Base-by-base conservation (phyloP, 2,797 vertebrate genomes). In the Enteromius viviparus region DNA sequence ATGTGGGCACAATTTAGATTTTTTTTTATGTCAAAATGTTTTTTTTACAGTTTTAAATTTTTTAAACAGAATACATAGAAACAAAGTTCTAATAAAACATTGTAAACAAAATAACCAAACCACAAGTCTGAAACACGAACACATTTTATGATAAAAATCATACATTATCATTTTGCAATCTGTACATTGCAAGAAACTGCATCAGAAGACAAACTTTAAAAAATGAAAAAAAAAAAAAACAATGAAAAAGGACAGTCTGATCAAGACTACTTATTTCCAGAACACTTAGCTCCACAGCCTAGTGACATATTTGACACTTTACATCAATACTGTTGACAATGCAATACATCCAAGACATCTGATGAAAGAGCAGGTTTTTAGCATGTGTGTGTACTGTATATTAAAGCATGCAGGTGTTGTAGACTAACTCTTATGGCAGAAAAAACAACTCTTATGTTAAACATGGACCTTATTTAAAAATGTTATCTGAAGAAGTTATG, bases 121-220 rank as follows among this genome's bases (percentile, higher is more conserved):
- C 85, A 88, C 81, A 75, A n/a, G 84, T 89, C 91, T 93, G 91
- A 94, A 94, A 94, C 93, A 94, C 91, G 90, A 90, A 94, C 93
- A 94, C 91, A 91, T 92, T 94, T 95, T 95, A 95, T 95, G 93
- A 94, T 94, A 94, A 93, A 95, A 95, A 94, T 91, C 89, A 91
- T 91, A 93, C 92, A 90, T 90, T 88, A 91, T 89, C 88, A 91
- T 93, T 91, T 88, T 88, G 87, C 82, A 94, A 93, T 91, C 87
- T 91, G 91, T 93, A 94, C 93, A 94, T 90, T 92, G 91, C 93
- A 93, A 94, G 88, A 93, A 94, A 94, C 89, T 81, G 92, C 91
- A 90, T 94, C 72, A 89, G 92, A 92, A 93, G 92, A 94, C 92
- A 94, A 94, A 95, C 89, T 92, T 87, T 60, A 83, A 91, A 91